Evolutionary conservation across 2,797 vertebrate species (phyloP), one percentile per base, ranked within the genome.

Genomic region (Tokudaia muenninki): DNA sequence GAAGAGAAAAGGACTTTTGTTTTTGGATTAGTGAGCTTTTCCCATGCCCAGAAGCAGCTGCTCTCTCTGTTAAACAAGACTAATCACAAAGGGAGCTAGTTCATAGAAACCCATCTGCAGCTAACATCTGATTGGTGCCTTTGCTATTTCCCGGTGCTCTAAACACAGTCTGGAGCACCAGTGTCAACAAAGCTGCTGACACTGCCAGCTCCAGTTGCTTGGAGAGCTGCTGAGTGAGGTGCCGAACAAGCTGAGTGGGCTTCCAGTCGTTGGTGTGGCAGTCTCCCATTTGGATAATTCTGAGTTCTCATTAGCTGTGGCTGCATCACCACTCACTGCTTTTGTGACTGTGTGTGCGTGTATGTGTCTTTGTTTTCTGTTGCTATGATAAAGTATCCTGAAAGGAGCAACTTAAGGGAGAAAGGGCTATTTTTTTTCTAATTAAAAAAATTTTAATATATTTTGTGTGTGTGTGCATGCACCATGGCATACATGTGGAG

Each of bases 21-120:
- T 91, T 74, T 72, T 11, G 67, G n/a, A 80, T 91, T 57, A 70
- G 57, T 13, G 41, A 96, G 79, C 50, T 47, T 81, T 96, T n/a
- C 29, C 50, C 41, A 1, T 37, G 57, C 9, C 22, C 26, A 21
- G 91, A 87, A 82, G 52, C 81, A 75, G 8, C 80, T 70, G 41
- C 12, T n/a, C 34, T 87, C 22, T 1, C 13, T 61, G 22, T 3
- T 61, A 21, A 16, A 61, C 10, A 55, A 72, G 50, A 37, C 1
- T 2, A 0, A 4, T 13, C 44, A 93, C 82, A 94, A 90, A 93
- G 47, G 79, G 55, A 63, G 24, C 8, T 88, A 63, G 31, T 7
- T 91, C 72, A 31, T 3, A 44, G 29, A 10, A 37, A 70, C 63
- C 65, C 24, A 22, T 24, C 21, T 31, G 75, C 41, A 37, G n/a